Evolutionary conservation across 1,140 invertebrate species (phyloP), one percentile per base, ranked within the genome.

Genomic region (Tenebrio molitor): DNA sequence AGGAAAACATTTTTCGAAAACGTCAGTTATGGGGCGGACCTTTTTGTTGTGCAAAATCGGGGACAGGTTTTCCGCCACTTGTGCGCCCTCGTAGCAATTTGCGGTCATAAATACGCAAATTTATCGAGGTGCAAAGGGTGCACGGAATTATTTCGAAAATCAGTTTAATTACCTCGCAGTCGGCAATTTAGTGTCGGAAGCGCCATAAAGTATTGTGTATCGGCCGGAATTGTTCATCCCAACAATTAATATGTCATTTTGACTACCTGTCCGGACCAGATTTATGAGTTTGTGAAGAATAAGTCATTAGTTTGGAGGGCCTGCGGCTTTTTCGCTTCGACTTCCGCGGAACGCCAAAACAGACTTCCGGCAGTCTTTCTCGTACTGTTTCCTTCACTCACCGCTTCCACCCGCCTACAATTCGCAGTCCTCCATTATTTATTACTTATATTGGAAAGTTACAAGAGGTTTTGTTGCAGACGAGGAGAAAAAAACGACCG

Each of bases 191-290:
- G 46, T 58, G 21, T 58, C 23, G 50, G 50, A 58, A 58, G 23
- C 23, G 21, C n/a, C 12, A 7, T 19, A 46, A 19, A 46, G 44
- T 39, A 53, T 25, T 53, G 46, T 53, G 4, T 46, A 50, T 50
- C 44, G 1, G 15, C 16, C 15, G 62, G 16, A 39, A 66, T 66
- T 66, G 64, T 66, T 66, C 64, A 66, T 66, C 33, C n/a, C 17
- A 65, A 66, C 64, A 74, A 74, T 74, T 74, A 66, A 74, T 74
- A 74, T 44, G 68, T 71, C 72, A 74, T 71, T 63, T 66, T 66
- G 72, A 66, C 68, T 68, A 74, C 72, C 72, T 74, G 72, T 71
- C 72, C 62, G 17, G 67, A 16, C 10, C 36, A 68, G 68, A 74
- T 74, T 74, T 74, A 74, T 71, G 72, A 74, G 44, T 69, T 71